A percentile compares a stretch with the other conserved stretches of the same genome.
Evolutionary conservation across 2,797 vertebrate species (phyloP).

Genomic region (Phalanger gymnotis): DNA sequence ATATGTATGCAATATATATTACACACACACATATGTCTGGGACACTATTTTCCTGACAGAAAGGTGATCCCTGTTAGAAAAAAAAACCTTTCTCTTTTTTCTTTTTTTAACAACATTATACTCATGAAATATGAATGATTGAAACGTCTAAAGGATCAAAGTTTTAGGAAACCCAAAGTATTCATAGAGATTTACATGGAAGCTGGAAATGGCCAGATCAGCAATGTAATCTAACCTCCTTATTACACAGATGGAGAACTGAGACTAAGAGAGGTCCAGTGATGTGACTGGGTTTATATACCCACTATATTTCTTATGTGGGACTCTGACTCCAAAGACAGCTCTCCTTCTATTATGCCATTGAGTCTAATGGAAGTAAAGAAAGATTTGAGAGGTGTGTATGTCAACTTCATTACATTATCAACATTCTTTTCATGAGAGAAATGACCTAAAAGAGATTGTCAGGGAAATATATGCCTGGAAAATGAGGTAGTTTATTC

Average conservation of each 20-base stretch:
- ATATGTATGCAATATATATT: neutral
- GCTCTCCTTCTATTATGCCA: neutral
- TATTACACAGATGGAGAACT: too few relatives aligned
- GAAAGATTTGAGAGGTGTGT: neutral
- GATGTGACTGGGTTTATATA: neutral
- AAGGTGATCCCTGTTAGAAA: neutral
- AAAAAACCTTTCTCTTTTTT: too few relatives aligned
- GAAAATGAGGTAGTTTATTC: neutral
- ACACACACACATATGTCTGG: neutral
- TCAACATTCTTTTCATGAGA: neutral
- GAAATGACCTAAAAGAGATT: neutral
- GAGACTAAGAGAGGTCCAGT: neutral
- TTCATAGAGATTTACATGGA: neutral
- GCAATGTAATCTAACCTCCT: too few relatives aligned
- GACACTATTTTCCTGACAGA: neutral
- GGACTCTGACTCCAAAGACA: neutral
- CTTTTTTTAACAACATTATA: too few relatives aligned
- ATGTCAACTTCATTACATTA: neutral
- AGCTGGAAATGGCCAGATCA: neutral
- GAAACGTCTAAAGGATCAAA: neutral
- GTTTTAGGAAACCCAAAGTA: neutral
- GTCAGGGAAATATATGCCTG: neutral
- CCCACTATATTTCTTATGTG: neutral
- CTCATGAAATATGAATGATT: neutral
- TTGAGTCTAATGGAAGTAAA: neutral